These are phyloP conservation scores for Hexactinellida sp. DNA, from an alignment of 37 sponge, comb jelly and placozoan species.

Conservation along the genomic window DNA sequence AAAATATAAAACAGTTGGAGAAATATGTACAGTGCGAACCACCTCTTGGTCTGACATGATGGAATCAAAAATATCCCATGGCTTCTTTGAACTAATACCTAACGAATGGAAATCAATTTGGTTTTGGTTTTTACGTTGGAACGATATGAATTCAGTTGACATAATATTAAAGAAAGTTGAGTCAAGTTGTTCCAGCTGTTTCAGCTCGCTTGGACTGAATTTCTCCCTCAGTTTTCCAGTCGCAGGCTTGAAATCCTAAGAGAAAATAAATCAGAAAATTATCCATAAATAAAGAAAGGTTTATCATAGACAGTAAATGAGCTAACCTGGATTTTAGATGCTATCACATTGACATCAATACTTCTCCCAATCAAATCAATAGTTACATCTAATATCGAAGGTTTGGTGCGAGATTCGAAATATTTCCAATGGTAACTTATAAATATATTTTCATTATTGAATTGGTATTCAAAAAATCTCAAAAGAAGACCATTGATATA, in stretches of 20 bases:
- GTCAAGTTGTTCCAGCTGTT: not conserved
- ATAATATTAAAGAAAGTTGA: not conserved
- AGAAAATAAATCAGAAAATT: not conserved
- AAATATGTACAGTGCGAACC: not conserved
- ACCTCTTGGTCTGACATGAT: not conserved
- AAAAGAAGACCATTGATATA: not conserved
- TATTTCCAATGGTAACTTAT: not conserved
- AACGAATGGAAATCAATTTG: not conserved
- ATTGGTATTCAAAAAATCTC: not conserved
- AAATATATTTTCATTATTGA: not conserved
- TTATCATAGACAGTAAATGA: not conserved
- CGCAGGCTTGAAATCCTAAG: not conserved
- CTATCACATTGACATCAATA: not conserved
- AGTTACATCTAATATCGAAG: not conserved
- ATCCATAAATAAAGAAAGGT: not conserved
- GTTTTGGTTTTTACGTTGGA: not conserved
- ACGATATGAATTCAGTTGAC: not conserved
- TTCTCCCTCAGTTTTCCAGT: not conserved
- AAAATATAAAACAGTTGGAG: not conserved
- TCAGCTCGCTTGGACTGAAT: not conserved
- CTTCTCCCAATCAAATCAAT: not conserved
- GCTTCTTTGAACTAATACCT: not conserved
- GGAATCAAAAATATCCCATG: not conserved
- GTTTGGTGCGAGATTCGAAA: not conserved
- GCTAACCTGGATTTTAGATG: not conserved